phyloP scores from a whole-genome alignment of 2,888 invertebrate species.

The Schizotus pectinicornis region DNA sequence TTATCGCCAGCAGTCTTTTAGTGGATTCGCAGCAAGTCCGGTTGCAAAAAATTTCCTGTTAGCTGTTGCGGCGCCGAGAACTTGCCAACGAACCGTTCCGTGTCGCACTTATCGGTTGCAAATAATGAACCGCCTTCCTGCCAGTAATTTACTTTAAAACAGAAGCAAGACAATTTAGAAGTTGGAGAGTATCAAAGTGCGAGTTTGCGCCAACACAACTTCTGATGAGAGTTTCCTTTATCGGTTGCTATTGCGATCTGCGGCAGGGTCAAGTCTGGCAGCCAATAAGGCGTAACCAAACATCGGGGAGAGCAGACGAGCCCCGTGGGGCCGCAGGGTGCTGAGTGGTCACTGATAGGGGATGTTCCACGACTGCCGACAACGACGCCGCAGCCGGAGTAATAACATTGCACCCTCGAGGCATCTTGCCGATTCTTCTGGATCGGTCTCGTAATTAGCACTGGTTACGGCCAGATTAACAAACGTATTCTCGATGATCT shows the following conservation, averaged over 20 bases:
- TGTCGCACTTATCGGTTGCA: no score
- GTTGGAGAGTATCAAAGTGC: constrained; percentile 14
- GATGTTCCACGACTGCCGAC: constrained; percentile 40
- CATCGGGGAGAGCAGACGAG: constrained; percentile 54
- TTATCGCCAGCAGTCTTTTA: no score
- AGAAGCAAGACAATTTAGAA: constrained; percentile 19
- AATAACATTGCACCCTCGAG: constrained; percentile 38
- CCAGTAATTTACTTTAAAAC: no score
- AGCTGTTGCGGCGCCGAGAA: no score
- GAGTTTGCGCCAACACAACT: constrained; percentile 23
- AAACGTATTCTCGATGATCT: no score
- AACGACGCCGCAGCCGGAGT: constrained; percentile 33
- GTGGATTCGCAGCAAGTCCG: no score
- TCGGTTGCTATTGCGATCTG: constrained; percentile 35
- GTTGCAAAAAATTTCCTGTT: no score
- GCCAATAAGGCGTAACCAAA: constrained; percentile 59
- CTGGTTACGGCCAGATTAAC: no score
- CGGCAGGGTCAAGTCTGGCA: constrained; percentile 37
- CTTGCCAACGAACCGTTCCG: no score
- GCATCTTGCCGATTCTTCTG: constrained; percentile 31
- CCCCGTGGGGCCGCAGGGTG: constrained; percentile 52
- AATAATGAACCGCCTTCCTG: no score
- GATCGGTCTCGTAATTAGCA: no score
- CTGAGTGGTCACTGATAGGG: constrained; percentile 55
- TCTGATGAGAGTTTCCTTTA: constrained; percentile 30